Conservation (phyloP, 1,140 invertebrate species). For the Drosophila sp. region DNA sequence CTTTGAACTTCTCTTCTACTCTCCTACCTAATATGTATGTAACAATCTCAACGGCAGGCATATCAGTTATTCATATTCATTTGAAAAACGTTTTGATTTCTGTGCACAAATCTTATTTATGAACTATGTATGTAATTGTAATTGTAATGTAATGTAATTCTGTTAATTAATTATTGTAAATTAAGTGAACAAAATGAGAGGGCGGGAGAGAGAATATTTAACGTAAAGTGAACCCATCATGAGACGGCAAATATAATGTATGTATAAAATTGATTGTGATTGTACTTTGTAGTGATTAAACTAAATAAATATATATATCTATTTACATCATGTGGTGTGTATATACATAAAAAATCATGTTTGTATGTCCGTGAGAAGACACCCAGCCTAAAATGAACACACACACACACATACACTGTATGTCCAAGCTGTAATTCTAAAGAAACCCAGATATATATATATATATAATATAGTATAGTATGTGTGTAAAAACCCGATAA, state of each 20-base stretch:
- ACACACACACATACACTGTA: not conserved
- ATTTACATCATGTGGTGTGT: constrained; percentile 20
- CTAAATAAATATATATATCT: constrained; percentile 28
- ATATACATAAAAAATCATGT: constrained; percentile 52
- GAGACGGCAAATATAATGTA: constrained; percentile 31
- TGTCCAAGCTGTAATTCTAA: constrained; percentile 53
- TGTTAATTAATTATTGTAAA: constrained; percentile 5
- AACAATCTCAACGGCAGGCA: constrained; percentile 11
- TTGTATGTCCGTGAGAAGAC: constrained; percentile 25
- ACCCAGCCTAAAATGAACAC: not conserved
- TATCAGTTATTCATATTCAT: constrained; percentile 10
- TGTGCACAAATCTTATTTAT: not conserved
- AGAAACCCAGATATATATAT: constrained; percentile 13
- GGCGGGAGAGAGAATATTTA: not conserved
- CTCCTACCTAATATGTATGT: not conserved
- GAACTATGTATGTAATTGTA: not conserved
- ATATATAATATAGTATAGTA: not conserved
- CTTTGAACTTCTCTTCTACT: not conserved
- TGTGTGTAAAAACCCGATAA: constrained; percentile 3
- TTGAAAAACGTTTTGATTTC: not conserved
- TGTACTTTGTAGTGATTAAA: constrained; percentile 62
- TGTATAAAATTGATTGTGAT: constrained; percentile 62
- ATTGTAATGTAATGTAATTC: not conserved
- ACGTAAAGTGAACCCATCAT: constrained; percentile 5
- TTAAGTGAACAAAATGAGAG: not conserved